Base-by-base conservation (phyloP, 2,113 vertebrate genomes). In the Petaurus breviceps region DNA sequence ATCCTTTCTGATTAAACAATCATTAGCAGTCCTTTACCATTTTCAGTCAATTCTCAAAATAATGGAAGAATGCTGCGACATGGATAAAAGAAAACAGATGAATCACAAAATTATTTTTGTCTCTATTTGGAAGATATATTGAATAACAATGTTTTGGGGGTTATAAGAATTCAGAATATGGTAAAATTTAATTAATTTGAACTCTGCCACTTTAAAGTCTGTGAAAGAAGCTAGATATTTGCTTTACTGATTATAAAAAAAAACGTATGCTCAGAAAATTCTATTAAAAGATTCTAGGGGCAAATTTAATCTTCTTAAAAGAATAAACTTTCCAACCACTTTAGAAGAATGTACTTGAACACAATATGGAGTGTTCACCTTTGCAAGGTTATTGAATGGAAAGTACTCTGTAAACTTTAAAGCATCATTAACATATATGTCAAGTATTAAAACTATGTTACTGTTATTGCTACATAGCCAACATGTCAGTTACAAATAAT, bases 121-220 rank as follows among this genome's bases (percentile, higher is more conserved):
- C 93, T 95, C 47, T 92, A 51, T 94, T 68, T 96, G 51, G 49
- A 96, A 97, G 90, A n/a, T 25, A 97, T 95, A 19, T 96, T 97
- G 84, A 96, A 89, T 24, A 28, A 47, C 95, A 46, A 91, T 57
- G 2, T 53, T 91, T 90, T 90, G 46, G 68, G 91, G 54, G 51
- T n/a, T 49, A 91, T 31, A 55, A 96, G 96, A 94, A 91, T 90
- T 91, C 57, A 68, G 91, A 97, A 94, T 12, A 55, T 25, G 61
- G 50, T 43, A 19, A 92, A 57, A 26, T 92, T 95, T 46, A 43
- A 25, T 95, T 95, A 92, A 95, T 92, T 93, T 52, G 91, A 97
- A 61, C 84, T 51, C 93, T 96, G 26, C 25, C 51, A 84, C 68
- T 84, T 95, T 91, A 91, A 93, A 43, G 55, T 93, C 49, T 90